Evolutionary conservation across 2,797 vertebrate genomes (phyloP), one percentile per base, ranked within the genome.

Genomic region (Rousettus madagascariensis): DNA sequence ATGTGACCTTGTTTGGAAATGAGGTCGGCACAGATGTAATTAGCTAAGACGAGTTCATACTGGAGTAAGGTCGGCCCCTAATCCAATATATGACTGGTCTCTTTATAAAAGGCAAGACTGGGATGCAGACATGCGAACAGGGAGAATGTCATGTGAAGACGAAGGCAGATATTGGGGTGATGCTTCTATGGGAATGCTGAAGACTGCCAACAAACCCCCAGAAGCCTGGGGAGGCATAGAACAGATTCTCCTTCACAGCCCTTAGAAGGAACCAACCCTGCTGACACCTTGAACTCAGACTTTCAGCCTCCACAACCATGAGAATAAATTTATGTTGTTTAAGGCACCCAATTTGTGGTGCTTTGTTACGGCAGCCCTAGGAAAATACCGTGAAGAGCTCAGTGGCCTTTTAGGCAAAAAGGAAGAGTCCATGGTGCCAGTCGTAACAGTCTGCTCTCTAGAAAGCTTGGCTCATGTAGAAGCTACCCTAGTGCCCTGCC

Each of bases 341-440:
- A 6, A 22, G 65, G 30, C 36, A 0, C 57, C n/a, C 17, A 0
- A 0, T 8, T 13, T 36, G 53, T 43, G 57, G 22, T 17, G 0
- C 51, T 77, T 30, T 30, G 63, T 49, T 68, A 12, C 0, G 6
- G 46, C 38, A 30, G 71, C 33, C 30, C 16, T 22, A 33, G 65
- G 5, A 20, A 38, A 57, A 15, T 1, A n/a, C 7, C 13, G 17
- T 28, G 33, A 61, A 87, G 43, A 41, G 26, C 66, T 30, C 57
- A 2, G 55, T 33, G 57, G 51, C 22, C 89, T 19, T 22, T 22
- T 2, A 65, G 30, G n/a, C 26, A 61, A 61, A 43, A 16, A 8
- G 0, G 19, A 84, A 13, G 46, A 26, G 30, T 17, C 41, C 6
- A 4, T 24, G 36, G 20, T 43, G 22, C 19, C 4, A 33, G 28